Percentiles rank a stretch among this genome's conserved stretches.
Evolutionary conservation across 2,888 invertebrate genomes (phyloP).

Genomic region (Leptura quadrifasciata): DNA sequence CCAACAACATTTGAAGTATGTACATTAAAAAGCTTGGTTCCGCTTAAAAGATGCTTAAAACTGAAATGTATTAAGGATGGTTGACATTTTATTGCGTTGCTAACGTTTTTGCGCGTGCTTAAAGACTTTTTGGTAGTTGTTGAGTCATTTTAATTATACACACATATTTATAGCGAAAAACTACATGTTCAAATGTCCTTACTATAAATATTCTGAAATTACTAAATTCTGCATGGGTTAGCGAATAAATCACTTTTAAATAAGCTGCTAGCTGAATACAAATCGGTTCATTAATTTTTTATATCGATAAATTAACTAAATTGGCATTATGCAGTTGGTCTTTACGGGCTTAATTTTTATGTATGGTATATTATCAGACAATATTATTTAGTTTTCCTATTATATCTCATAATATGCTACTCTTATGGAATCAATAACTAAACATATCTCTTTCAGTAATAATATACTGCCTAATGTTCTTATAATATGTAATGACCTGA

Average conservation of each 20-base stretch:
- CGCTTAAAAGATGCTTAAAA: slow-evolving; percentile 56
- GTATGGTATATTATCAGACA: neutral
- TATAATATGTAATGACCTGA: neutral
- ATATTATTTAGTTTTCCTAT: neutral
- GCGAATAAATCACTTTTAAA: slow-evolving; percentile 20
- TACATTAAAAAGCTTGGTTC: slow-evolving; percentile 59
- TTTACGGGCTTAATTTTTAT: neutral
- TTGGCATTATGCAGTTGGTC: neutral
- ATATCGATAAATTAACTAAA: neutral
- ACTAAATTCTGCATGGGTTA: slow-evolving; percentile 16
- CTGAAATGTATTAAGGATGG: slow-evolving; percentile 65
- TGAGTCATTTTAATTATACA: slow-evolving; percentile 58
- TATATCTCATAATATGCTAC: neutral
- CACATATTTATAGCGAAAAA: slow-evolving; percentile 38
- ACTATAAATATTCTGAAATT: slow-evolving; percentile 16
- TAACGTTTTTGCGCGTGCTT: slow-evolving; percentile 57
- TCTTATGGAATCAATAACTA: neutral
- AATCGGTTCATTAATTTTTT: neutral
- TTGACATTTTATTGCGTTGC: slow-evolving; percentile 66
- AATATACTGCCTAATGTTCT: no score
- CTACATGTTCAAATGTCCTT: slow-evolving; percentile 11
- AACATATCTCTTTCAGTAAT: neutral
- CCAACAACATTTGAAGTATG: slow-evolving; percentile 62
- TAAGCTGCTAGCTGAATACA: neutral
- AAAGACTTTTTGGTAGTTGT: slow-evolving; percentile 54